Evolutionary conservation across 2,888 invertebrate genomes (phyloP).

Genomic region (Melieria omissa): DNA sequence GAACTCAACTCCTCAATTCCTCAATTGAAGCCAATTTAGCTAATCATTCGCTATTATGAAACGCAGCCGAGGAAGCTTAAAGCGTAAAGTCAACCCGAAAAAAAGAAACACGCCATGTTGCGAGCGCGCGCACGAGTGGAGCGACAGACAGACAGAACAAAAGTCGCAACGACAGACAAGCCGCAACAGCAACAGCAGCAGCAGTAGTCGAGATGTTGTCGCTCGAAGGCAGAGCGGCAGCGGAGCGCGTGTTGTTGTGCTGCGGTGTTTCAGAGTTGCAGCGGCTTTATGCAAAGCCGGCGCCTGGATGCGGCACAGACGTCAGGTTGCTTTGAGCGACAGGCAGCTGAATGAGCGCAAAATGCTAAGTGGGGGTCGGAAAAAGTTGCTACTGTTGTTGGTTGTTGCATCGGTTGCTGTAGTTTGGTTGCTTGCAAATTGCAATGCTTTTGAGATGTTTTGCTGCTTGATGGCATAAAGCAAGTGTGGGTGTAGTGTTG

Average conservation of each 20-base stretch:
- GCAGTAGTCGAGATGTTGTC: background rate
- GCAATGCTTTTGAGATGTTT: too few species aligned
- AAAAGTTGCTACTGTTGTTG: too few species aligned
- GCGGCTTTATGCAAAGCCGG: too few species aligned
- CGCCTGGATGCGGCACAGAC: too few species aligned
- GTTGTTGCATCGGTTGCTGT: too few species aligned
- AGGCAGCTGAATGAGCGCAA: too few species aligned
- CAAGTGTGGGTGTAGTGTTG: too few species aligned
- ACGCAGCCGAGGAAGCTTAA: conserved; percentile 22
- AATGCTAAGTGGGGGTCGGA: too few species aligned
- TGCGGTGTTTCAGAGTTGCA: background rate
- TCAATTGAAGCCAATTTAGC: conserved; percentile 65
- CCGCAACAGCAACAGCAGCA: conserved; percentile 7
- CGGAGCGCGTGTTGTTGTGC: background rate
- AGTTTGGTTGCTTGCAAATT: too few species aligned
- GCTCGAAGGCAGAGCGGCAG: background rate
- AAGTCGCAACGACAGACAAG: conserved; percentile 11
- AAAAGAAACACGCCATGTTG: conserved; percentile 2
- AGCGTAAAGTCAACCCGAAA: conserved; percentile 21
- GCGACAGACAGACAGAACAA: conserved; percentile 13
- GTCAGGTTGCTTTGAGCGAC: too few species aligned
- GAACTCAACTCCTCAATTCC: conserved; percentile 48
- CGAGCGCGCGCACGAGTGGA: background rate
- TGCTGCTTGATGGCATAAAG: too few species aligned
- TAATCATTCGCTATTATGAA: conserved; percentile 60